phyloP scores from a whole-genome alignment of 35 echinoderm and acorn worm species.

The Diadema setosum region DNA sequence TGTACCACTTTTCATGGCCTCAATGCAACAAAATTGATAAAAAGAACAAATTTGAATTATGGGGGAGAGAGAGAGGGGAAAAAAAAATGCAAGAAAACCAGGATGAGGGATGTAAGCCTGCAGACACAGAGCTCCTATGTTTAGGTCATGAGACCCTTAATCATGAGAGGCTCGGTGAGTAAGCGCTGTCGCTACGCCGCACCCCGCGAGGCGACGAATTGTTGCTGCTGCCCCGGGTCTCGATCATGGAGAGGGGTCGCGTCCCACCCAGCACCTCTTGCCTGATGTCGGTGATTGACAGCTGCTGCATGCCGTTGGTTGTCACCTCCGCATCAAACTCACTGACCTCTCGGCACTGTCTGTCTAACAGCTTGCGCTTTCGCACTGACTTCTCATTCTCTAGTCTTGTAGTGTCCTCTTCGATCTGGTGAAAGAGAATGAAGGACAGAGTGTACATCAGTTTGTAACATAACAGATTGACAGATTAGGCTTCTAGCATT shows the following conservation, averaged over 20 bases:
- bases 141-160: too few species aligned
- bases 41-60: too few species aligned
- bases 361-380: slow-evolving; percentile 68
- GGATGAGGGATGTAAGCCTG: too few species aligned
- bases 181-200: background rate
- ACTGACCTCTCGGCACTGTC: slow-evolving; percentile 52
- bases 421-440: slow-evolving; percentile 69
- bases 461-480: too few species aligned
- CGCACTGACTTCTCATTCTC: slow-evolving; percentile 60
- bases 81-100: too few species aligned
- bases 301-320: slow-evolving; percentile 48
- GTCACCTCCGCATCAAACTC: slow-evolving; percentile 71
- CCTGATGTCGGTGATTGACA: slow-evolving; percentile 80
- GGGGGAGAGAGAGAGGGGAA: too few species aligned
- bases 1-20: too few species aligned
- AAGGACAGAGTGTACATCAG: too few species aligned
- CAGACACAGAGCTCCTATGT: too few species aligned
- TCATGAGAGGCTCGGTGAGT: background rate
- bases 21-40: too few species aligned
- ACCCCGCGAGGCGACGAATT: background rate
- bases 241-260: slow-evolving; percentile 62
- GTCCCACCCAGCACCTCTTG: slow-evolving; percentile 48
- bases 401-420: slow-evolving; percentile 70
- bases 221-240: slow-evolving; percentile 2
- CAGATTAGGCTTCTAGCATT: too few species aligned